These are phyloP conservation scores for Grapholita molesta DNA, from an alignment of 1,140 invertebrate species.

Conservation along the genomic window DNA sequence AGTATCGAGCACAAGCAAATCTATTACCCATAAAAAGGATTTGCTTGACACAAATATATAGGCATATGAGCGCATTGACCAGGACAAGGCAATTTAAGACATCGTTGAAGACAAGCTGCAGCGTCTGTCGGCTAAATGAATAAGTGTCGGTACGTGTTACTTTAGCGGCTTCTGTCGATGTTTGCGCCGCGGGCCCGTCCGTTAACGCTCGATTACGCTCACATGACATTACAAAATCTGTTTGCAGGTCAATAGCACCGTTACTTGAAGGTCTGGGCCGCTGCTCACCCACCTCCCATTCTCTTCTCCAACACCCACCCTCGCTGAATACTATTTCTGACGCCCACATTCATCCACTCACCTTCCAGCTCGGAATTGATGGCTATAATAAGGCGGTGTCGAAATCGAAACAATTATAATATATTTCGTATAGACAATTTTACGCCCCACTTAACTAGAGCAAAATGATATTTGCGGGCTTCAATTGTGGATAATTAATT, in stretches of 20 bases:
- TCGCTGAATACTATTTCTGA: neutral
- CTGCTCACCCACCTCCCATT: slow-evolving; percentile 19
- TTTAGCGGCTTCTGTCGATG: neutral
- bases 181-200: neutral
- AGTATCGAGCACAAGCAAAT: neutral
- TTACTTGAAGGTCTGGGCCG: slow-evolving; percentile 43
- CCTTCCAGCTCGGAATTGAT: neutral
- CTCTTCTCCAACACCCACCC: slow-evolving; percentile 15
- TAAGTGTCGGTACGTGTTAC: neutral
- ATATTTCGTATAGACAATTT: too few species aligned
- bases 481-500: too few species aligned
- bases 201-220: slow-evolving; percentile 26
- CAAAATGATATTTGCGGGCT: too few species aligned
- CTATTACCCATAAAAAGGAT: slow-evolving; percentile 17
- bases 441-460: too few species aligned
- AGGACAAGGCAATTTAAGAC: slow-evolving; percentile 38
- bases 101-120: slow-evolving; percentile 23
- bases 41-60: slow-evolving; percentile 2
- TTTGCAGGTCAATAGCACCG: slow-evolving; percentile 43
- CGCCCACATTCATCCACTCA: neutral
- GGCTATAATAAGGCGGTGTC: neutral
- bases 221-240: slow-evolving; percentile 34
- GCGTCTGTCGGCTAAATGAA: neutral
- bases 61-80: slow-evolving; percentile 21
- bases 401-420: neutral